A percentile compares a stretch with the other conserved stretches of the same genome.
Conservation (phyloP, 2,888 invertebrate species). For the Caenorhabditis zanzibari region DNA sequence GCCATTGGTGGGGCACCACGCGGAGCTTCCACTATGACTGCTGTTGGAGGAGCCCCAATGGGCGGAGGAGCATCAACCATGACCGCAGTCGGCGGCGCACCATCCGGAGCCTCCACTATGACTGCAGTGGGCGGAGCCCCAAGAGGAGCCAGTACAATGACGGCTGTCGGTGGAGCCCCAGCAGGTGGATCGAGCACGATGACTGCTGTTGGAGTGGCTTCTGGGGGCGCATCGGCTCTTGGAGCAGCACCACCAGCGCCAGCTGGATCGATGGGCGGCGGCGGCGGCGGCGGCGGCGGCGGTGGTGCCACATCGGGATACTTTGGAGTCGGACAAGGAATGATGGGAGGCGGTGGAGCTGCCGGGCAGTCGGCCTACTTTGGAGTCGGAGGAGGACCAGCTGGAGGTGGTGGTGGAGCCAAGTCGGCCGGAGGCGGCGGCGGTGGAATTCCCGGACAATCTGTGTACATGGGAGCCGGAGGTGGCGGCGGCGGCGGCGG, state of each 20-base stretch:
- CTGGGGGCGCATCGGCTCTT: slow-evolving; percentile 41
- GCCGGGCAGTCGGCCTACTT: slow-evolving; percentile 64
- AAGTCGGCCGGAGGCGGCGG: slow-evolving; percentile 45
- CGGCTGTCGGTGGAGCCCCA: too few species aligned
- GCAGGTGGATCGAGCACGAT: too few species aligned
- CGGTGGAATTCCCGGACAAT: too few species aligned
- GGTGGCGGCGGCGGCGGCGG: slow-evolving; percentile 50
- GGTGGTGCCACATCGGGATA: slow-evolving; percentile 73
- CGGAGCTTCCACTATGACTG: slow-evolving; percentile 65
- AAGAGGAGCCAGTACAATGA: slow-evolving; percentile 69
- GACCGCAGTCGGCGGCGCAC: too few species aligned
- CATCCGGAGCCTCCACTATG: too few species aligned
- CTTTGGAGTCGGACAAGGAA: slow-evolving; percentile 67
- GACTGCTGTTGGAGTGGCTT: too few species aligned
- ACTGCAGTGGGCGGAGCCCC: slow-evolving; percentile 69
- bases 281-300: too few species aligned
- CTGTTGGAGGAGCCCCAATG: slow-evolving; percentile 53
- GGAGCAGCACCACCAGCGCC: too few species aligned
- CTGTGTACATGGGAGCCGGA: too few species aligned
- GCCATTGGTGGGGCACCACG: slow-evolving; percentile 69
- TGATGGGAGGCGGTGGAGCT: slow-evolving; percentile 46
- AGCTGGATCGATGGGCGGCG: too few species aligned
- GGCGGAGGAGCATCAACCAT: slow-evolving; percentile 55
- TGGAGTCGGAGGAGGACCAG: slow-evolving; percentile 69
- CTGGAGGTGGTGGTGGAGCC: slow-evolving; percentile 20